phyloP scores from a whole-genome alignment of 2,888 invertebrate genomes.

The Brenthis daphne region DNA sequence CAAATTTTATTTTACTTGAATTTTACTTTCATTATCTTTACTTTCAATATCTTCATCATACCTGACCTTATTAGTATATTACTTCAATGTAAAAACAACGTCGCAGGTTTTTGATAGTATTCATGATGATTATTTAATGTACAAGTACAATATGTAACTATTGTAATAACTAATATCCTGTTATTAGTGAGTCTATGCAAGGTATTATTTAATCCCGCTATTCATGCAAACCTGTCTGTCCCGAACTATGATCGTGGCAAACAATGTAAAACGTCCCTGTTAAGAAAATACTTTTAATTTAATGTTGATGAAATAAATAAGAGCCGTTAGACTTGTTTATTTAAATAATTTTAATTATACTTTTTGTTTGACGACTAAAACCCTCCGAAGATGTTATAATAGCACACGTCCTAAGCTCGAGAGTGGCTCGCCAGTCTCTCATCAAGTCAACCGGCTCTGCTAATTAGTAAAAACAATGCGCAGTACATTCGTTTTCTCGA shows the following conservation, averaged over 20 bases:
- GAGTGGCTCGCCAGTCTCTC: conserved; percentile 18
- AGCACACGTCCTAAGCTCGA: conserved; percentile 1
- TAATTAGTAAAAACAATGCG: conserved; percentile 82
- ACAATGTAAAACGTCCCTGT: conserved; percentile 30
- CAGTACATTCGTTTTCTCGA: conserved; percentile 73
- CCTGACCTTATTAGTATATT: too few relatives aligned
- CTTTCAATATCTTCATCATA: too few relatives aligned
- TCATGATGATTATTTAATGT: neutral
- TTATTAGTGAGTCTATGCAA: conserved; percentile 36
- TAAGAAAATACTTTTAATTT: conserved; percentile 31
- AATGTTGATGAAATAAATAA: conserved; percentile 10
- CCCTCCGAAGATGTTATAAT: conserved; percentile 10
- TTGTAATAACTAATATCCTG: conserved; percentile 31
- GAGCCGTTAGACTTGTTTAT: conserved; percentile 18
- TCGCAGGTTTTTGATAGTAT: neutral
- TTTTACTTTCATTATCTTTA: too few relatives aligned
- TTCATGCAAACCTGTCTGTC: conserved; percentile 39
- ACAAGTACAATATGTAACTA: conserved; percentile 25
- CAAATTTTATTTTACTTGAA: too few relatives aligned
- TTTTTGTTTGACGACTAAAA: conserved; percentile 11
- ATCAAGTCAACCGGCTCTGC: conserved; percentile 70
- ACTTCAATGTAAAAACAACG: neutral
- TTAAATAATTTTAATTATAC: conserved; percentile 26
- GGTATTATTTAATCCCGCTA: conserved; percentile 39
- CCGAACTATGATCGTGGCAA: conserved; percentile 34